These are phyloP conservation scores for Tholera decimalis DNA, from an alignment of 2,888 invertebrate genomes.

Conservation along the genomic window DNA sequence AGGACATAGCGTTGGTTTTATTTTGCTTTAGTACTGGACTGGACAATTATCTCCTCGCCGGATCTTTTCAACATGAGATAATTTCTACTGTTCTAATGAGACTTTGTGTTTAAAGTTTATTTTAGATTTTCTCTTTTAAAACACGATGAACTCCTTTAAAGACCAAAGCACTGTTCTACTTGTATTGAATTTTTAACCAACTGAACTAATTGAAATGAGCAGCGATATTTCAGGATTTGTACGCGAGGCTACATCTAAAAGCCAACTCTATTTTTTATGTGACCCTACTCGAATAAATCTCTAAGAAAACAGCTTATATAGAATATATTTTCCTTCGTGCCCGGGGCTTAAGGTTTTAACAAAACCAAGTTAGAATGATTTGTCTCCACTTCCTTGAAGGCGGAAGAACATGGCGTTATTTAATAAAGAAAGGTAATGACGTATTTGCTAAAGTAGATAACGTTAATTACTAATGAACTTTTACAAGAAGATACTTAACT, in stretches of 20 bases:
- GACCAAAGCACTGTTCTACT: slow-evolving; percentile 22
- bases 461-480: slow-evolving; percentile 88
- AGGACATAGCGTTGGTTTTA: background rate
- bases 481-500: slow-evolving; percentile 84
- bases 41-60: background rate
- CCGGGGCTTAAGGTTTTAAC: slow-evolving; percentile 67
- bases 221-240: slow-evolving; percentile 67
- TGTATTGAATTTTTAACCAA: slow-evolving; percentile 58
- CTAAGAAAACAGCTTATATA: slow-evolving; percentile 68
- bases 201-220: slow-evolving; percentile 67
- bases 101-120: slow-evolving; percentile 18
- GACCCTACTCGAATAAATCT: slow-evolving; percentile 69
- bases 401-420: slow-evolving; percentile 41
- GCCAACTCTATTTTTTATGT: slow-evolving; percentile 67
- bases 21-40: background rate
- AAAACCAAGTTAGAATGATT: slow-evolving; percentile 65
- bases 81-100: slow-evolving; percentile 17
- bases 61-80: background rate
- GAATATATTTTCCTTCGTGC: slow-evolving; percentile 65
- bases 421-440: slow-evolving; percentile 66
- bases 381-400: slow-evolving; percentile 38
- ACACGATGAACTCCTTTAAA: slow-evolving; percentile 15
- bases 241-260: slow-evolving; percentile 62
- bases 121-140: slow-evolving; percentile 17
- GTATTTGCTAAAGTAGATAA: slow-evolving; percentile 73